A percentile compares a stretch with the other conserved stretches of the same genome.
Evolutionary conservation across 2,888 invertebrate genomes (phyloP).

Genomic region (Tipula unca): DNA sequence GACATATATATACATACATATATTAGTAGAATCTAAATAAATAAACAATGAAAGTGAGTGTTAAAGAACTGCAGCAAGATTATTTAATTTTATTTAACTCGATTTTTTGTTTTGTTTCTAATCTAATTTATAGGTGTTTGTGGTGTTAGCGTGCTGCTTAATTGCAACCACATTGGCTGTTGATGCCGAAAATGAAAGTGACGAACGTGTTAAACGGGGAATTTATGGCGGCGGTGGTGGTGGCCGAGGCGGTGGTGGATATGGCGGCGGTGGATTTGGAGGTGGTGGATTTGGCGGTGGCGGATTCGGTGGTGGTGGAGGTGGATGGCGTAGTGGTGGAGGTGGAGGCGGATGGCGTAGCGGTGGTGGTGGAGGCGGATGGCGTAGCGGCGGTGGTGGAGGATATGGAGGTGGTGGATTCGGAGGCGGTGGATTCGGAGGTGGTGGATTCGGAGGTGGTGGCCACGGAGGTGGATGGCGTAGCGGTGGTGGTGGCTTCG

Average conservation of each 20-base stretch:
- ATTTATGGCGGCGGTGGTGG: not conserved
- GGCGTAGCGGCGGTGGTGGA: not conserved
- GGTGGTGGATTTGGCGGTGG: not conserved
- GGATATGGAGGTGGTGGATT: not conserved
- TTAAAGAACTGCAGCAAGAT: not conserved
- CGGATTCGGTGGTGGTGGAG: not conserved
- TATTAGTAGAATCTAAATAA: not conserved
- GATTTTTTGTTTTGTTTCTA: not conserved
- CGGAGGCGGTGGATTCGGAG: not conserved
- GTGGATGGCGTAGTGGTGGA: not conserved
- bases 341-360: not conserved
- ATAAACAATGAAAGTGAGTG: not conserved
- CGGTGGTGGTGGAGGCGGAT: not conserved
- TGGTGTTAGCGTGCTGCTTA: not conserved
- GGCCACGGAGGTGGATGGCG: not conserved
- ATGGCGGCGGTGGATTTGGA: not conserved
- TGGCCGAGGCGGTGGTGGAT: not conserved
- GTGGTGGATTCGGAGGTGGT: not conserved
- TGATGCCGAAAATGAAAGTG: not conserved
- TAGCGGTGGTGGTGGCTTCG: not conserved
- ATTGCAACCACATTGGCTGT: not conserved
- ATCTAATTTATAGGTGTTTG: not conserved
- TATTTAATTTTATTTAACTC: not conserved
- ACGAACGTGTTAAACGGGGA: not conserved
- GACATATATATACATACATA: too few relatives aligned